A percentile compares a stretch with the other conserved stretches of the same genome.
Evolutionary conservation across 1,140 invertebrate species (phyloP).

Genomic region (Zaprionus taronus): DNA sequence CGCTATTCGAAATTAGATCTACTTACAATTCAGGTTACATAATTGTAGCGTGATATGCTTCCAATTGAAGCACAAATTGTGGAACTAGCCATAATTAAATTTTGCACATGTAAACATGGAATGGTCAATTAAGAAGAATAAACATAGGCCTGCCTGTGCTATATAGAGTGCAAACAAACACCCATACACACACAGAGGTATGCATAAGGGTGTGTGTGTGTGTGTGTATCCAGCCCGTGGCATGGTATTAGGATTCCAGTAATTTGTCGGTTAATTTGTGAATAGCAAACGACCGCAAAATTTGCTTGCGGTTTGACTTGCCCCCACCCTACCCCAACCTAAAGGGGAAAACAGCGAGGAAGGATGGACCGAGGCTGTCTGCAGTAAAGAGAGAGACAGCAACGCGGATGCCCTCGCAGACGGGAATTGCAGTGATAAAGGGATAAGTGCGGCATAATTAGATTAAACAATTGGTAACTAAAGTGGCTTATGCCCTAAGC

Average conservation of each 20-base stretch:
- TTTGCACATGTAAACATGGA: constrained; percentile 17
- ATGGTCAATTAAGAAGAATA: constrained; percentile 23
- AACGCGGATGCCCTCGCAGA: not conserved
- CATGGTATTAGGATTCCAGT: constrained; percentile 29
- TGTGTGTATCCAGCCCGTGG: not conserved
- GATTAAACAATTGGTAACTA: constrained; percentile 45
- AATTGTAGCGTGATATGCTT: not conserved
- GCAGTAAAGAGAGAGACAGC: not conserved
- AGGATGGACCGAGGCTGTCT: not conserved
- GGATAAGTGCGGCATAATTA: constrained; percentile 25
- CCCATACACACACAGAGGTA: not conserved
- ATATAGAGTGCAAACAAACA: not conserved
- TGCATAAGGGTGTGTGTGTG: not conserved
- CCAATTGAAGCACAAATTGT: not conserved
- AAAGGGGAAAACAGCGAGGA: not conserved
- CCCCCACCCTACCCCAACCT: not conserved
- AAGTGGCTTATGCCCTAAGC: constrained; percentile 57
- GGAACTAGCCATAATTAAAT: constrained; percentile 16
- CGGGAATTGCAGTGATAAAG: not conserved
- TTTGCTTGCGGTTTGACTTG: constrained; percentile 54
- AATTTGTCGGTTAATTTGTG: constrained; percentile 67
- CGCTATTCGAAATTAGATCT: constrained; percentile 2
- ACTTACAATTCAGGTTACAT: not conserved
- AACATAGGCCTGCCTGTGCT: not conserved
- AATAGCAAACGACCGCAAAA: constrained; percentile 53